Evolutionary conservation across 1,140 invertebrate species (phyloP).

Genomic region (Apis dorsata): DNA sequence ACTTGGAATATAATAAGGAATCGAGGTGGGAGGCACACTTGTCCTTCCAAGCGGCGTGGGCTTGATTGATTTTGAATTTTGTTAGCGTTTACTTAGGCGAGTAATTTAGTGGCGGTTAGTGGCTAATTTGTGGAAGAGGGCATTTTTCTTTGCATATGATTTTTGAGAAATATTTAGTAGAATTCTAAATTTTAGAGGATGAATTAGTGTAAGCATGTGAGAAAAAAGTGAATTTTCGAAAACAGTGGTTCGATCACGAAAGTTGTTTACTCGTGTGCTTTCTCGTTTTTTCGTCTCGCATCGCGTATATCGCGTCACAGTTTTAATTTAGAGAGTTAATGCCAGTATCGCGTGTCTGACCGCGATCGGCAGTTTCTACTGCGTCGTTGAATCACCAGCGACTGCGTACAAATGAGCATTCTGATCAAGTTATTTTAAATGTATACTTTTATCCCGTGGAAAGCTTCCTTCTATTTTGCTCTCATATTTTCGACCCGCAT

Average conservation of each 20-base stretch:
- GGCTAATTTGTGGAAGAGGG: too few species aligned
- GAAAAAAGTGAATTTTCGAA: not conserved
- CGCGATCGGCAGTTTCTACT: slow-evolving; percentile 18
- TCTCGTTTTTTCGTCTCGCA: not conserved
- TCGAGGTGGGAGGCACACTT: not conserved
- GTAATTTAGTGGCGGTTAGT: too few species aligned
- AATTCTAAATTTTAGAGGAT: too few species aligned
- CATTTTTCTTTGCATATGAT: too few species aligned
- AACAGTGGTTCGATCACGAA: not conserved
- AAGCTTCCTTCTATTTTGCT: too few species aligned
- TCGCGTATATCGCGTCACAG: slow-evolving; percentile 1
- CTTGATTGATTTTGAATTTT: not conserved
- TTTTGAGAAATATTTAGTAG: too few species aligned
- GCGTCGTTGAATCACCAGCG: slow-evolving; percentile 14
- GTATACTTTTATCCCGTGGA: not conserved
- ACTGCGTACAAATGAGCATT: not conserved
- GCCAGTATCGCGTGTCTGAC: slow-evolving; percentile 37
- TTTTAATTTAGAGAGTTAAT: slow-evolving; percentile 28
- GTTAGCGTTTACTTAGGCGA: too few species aligned
- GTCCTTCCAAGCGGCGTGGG: not conserved
- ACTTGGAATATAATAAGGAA: not conserved
- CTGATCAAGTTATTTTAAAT: not conserved
- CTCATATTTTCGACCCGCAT: too few species aligned
- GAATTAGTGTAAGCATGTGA: too few species aligned
- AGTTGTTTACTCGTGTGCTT: not conserved